Base-by-base conservation (phyloP, 2,888 invertebrate species). In the Carabus problematicus region DNA sequence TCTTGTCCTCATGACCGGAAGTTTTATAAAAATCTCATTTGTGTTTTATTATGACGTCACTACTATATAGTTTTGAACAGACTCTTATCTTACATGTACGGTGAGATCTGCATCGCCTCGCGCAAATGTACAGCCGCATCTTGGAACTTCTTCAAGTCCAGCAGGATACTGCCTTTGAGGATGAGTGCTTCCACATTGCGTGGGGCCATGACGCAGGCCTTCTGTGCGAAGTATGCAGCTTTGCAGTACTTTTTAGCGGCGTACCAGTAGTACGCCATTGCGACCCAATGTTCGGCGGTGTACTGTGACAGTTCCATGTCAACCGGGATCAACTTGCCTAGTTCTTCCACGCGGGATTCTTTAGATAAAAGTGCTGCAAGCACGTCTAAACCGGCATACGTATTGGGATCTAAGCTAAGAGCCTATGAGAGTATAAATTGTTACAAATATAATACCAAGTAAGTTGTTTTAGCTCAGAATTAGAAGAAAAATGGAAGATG, bases 101-200 rank as follows among this genome's bases (percentile, higher is more conserved):
- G 87, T 68, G 88, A 87, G 56, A 85, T 76, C 76, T 85, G 84
- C 69, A 89, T 82, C 0, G 90, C 91, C 77, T 91, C 90, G 73
- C 89, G 83, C 77, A 89, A 91, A 78, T 89, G 88, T 61, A 84
- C 80, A 1, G 88, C 83, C 0, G 91, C 89, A 72, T 91, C 90
- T 69, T 86, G 85, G 73, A 85, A 86, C 75, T 89, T 89, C 75
- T 89, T 89, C 70, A 90, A 80, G 72, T 90, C 88, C 66, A 88
- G 80, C 11, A 91, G 81, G 68, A 89, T 86, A 71, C 85, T 84
- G n/a, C 90, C 93, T 76, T 92, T 90, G 61, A 94, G 80, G 49
- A 94, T 82, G 42, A 91, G 82, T 0, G 91, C 92, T 79, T 94
- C 93, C 3, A 91, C 84, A 77, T 88, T 89, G 11, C 87, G 85